phyloP scores from a whole-genome alignment of 2,888 invertebrate genomes.

The Taphrorychus bicolor region DNA sequence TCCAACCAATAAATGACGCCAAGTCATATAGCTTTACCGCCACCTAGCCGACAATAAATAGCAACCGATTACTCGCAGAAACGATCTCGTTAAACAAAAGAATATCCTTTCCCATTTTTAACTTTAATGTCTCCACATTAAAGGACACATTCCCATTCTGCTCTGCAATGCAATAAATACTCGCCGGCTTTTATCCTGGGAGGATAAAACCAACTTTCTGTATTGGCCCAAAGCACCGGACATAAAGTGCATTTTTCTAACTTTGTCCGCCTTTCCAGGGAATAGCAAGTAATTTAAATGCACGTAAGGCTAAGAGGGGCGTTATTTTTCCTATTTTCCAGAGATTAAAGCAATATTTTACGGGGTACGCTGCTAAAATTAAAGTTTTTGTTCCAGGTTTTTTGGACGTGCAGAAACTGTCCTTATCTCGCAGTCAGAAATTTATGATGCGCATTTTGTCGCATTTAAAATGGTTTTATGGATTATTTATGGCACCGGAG shows the following conservation, averaged over 20 bases:
- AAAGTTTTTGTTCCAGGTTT: constrained; percentile 53
- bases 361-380: constrained; percentile 55
- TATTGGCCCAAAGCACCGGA: constrained; percentile 28
- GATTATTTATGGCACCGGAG: constrained; percentile 48
- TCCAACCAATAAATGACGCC: neutral
- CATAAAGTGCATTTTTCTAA: constrained; percentile 35
- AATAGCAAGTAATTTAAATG: constrained; percentile 58
- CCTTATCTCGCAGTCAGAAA: constrained; percentile 56
- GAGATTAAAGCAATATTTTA: constrained; percentile 62
- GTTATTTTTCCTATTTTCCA: constrained; percentile 58
- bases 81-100: constrained; percentile 4
- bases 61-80: neutral
- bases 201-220: constrained; percentile 30
- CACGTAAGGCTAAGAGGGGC: constrained; percentile 59
- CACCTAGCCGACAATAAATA: neutral
- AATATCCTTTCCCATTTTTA: constrained; percentile 10
- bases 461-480: constrained; percentile 54
- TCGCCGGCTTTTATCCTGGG: constrained; percentile 23
- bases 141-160: constrained; percentile 16
- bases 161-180: constrained; percentile 21
- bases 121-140: constrained; percentile 5
- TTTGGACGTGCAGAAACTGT: constrained; percentile 56
- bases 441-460: constrained; percentile 57
- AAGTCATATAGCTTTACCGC: neutral
- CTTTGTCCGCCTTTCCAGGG: constrained; percentile 30